phyloP scores from a whole-genome alignment of 2,113 vertebrate species.

The Panthera uncia region DNA sequence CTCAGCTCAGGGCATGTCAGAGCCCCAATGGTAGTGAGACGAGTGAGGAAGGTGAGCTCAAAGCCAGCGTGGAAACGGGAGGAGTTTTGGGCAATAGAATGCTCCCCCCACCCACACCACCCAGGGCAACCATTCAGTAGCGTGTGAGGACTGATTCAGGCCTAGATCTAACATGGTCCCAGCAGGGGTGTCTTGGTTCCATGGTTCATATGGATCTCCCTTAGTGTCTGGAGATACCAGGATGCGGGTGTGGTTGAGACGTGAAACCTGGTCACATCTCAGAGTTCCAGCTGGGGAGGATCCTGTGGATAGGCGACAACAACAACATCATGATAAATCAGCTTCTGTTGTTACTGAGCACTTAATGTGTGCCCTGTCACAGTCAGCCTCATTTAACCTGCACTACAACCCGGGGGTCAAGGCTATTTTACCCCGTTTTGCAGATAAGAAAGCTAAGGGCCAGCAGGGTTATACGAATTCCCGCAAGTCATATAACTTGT shows the following conservation, averaged over 20 bases:
- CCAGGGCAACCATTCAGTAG: neutral
- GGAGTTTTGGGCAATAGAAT: neutral
- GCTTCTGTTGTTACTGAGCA: neutral
- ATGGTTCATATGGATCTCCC: neutral
- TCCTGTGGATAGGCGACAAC: neutral
- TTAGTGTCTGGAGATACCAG: neutral
- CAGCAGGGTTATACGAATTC: neutral
- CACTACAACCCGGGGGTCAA: neutral
- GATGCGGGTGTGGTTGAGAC: neutral
- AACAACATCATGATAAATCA: neutral
- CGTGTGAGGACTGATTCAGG: neutral
- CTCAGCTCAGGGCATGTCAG: no score
- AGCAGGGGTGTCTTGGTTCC: neutral
- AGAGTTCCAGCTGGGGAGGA: neutral
- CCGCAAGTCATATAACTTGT: neutral
- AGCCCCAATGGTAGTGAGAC: neutral
- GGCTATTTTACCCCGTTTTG: neutral
- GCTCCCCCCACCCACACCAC: fast-evolving
- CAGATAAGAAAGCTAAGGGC: neutral
- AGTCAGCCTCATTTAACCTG: neutral
- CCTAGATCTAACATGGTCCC: neutral
- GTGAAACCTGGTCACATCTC: neutral
- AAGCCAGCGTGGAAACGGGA: neutral
- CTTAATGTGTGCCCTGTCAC: neutral
- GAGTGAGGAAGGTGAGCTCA: neutral